phyloP scores from a whole-genome alignment of 2,113 vertebrate species.

The Rhegmatorhina hoffmannsi region DNA sequence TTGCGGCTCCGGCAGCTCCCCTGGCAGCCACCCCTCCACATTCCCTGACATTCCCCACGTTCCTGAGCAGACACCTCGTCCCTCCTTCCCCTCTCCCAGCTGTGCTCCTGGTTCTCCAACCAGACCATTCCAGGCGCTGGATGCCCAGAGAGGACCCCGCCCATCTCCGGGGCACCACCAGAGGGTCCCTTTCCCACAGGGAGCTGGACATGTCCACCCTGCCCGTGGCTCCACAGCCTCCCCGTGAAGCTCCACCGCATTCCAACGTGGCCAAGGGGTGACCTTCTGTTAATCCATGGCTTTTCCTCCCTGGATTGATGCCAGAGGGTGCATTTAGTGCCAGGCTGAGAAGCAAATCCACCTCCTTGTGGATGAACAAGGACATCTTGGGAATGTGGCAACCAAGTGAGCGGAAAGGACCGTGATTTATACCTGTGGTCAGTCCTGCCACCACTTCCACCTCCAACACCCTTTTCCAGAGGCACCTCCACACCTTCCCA shows the following conservation, averaged over 20 bases:
- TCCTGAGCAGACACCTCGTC: no score
- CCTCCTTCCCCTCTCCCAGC: background rate
- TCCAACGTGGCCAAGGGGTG: background rate
- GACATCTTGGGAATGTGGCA: background rate
- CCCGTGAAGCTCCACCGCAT: background rate
- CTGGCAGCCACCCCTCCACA: no score
- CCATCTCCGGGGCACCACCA: accelerated
- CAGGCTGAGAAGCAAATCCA: background rate
- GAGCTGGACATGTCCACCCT: background rate
- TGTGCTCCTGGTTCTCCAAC: background rate
- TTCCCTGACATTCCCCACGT: no score
- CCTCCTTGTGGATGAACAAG: background rate
- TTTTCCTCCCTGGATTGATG: background rate
- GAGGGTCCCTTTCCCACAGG: background rate
- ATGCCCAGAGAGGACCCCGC: background rate
- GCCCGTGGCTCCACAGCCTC: background rate
- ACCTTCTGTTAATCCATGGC: background rate
- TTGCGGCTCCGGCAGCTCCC: no score
- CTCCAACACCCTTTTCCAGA: background rate
- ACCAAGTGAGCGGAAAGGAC: background rate
- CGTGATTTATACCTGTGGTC: background rate
- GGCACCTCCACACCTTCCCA: background rate
- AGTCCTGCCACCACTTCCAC: background rate
- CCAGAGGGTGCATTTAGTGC: background rate
- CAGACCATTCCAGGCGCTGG: background rate